phyloP scores from a whole-genome alignment of 2,888 invertebrate species.

The Unio delphinus region DNA sequence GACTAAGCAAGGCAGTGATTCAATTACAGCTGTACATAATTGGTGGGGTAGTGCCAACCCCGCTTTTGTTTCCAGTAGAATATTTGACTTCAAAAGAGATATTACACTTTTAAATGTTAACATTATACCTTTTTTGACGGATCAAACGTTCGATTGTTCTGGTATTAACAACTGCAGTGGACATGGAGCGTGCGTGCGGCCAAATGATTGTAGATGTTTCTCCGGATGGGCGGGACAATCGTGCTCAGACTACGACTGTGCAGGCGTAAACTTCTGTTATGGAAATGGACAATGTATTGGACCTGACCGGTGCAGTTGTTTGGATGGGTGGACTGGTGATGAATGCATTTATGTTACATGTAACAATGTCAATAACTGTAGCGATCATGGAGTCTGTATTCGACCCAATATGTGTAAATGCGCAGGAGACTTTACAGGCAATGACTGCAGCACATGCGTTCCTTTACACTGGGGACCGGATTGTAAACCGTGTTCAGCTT shows the following conservation, averaged over 20 bases:
- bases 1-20: too few species aligned
- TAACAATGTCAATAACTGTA: constrained; percentile 20
- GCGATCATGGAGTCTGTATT: constrained; percentile 17
- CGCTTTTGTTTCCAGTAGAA: constrained; percentile 7
- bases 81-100: constrained; percentile 19
- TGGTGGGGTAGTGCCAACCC: too few species aligned
- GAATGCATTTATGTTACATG: constrained; percentile 28
- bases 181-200: constrained; percentile 30
- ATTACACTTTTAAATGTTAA: constrained; percentile 9
- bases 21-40: too few species aligned
- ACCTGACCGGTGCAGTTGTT: constrained; percentile 38
- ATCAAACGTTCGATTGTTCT: too few species aligned
- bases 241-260: constrained; percentile 29
- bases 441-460: constrained; percentile 14
- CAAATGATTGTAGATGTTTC: constrained; percentile 26
- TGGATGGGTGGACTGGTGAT: constrained; percentile 29
- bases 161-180: constrained; percentile 30
- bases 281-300: constrained; percentile 37
- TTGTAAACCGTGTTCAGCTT: constrained; percentile 30
- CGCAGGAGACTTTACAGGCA: constrained; percentile 2
- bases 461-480: constrained; percentile 16
- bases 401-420: constrained; percentile 22
- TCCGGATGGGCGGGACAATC: constrained; percentile 24
- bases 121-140: constrained; percentile 19
- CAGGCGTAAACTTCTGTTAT: constrained; percentile 29